phyloP scores from a whole-genome alignment of 2,797 vertebrate genomes.

The Pseudochaenichthys georgianus region DNA sequence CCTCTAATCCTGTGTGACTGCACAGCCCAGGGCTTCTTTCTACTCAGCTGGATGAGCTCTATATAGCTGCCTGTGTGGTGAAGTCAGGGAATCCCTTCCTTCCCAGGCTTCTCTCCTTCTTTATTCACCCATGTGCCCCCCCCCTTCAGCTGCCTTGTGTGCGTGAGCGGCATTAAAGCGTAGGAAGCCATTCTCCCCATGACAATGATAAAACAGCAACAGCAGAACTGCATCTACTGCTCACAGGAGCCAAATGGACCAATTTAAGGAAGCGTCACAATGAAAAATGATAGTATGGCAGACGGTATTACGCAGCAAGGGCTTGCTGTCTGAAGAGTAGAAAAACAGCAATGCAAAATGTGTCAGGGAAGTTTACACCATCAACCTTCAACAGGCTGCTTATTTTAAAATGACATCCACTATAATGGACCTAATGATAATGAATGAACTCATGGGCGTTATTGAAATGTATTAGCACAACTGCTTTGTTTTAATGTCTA shows the following conservation, averaged over 20 bases:
- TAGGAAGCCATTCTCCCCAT: constrained; percentile 42
- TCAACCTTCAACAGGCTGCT: not conserved
- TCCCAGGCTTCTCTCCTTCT: constrained; percentile 46
- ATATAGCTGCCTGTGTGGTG: constrained; percentile 41
- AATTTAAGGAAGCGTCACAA: constrained; percentile 45
- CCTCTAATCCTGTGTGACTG: constrained; percentile 73
- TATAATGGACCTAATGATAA: constrained; percentile 18
- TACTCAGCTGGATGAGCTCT: constrained; percentile 65
- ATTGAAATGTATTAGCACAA: constrained; percentile 20
- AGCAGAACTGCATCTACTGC: constrained; percentile 43
- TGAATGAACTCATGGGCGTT: constrained; percentile 3
- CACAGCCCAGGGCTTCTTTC: constrained; percentile 67
- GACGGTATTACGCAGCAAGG: constrained; percentile 13
- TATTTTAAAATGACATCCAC: not conserved
- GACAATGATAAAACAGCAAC: constrained; percentile 62
- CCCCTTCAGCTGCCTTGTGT: constrained; percentile 25
- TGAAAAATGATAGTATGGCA: constrained; percentile 44
- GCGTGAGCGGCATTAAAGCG: constrained; percentile 46
- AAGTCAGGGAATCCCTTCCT: constrained; percentile 74
- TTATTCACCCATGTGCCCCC: constrained; percentile 52
- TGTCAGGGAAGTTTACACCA: not conserved
- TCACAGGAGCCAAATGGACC: constrained; percentile 51
- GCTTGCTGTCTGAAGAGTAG: constrained; percentile 15
- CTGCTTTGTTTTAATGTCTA: constrained; percentile 29
- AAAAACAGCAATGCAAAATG: constrained; percentile 7